Evolutionary conservation across 2,888 invertebrate genomes (phyloP).

Genomic region (Tenthredo livida): DNA sequence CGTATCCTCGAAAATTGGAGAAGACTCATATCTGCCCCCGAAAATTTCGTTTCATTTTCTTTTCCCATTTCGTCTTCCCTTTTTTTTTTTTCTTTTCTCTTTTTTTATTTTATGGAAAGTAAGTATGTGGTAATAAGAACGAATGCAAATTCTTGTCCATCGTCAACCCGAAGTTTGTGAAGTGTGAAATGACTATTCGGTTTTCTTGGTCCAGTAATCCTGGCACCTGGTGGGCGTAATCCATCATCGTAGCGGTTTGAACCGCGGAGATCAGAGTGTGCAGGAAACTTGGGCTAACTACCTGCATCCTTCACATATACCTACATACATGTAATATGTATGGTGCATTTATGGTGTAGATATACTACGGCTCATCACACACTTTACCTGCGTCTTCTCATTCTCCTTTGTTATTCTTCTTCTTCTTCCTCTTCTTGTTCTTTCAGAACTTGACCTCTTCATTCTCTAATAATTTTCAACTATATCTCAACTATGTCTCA

Average conservation of each 20-base stretch:
- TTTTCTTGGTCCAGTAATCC: neutral
- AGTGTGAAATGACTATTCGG: neutral
- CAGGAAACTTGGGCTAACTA: slow-evolving; percentile 3
- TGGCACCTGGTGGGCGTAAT: slow-evolving; percentile 43
- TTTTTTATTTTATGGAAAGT: neutral
- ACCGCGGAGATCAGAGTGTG: neutral
- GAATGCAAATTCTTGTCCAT: neutral
- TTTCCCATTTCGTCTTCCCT: neutral
- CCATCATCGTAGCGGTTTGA: slow-evolving; percentile 30
- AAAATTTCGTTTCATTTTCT: neutral
- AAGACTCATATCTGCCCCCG: neutral
- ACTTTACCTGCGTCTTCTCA: neutral
- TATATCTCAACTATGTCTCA: too few species aligned
- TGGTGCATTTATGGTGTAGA: neutral
- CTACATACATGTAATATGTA: neutral
- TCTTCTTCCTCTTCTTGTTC: neutral
- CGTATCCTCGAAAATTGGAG: neutral
- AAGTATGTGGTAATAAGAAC: neutral
- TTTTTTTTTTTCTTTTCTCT: neutral
- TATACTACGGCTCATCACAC: neutral
- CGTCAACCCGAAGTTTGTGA: neutral
- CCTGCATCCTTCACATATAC: neutral
- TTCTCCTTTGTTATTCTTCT: neutral
- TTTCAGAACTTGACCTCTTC: neutral
- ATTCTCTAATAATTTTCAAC: neutral